These are phyloP conservation scores for Nothocercus julius DNA, from an alignment of 2,113 vertebrate genomes.

Conservation along the genomic window DNA sequence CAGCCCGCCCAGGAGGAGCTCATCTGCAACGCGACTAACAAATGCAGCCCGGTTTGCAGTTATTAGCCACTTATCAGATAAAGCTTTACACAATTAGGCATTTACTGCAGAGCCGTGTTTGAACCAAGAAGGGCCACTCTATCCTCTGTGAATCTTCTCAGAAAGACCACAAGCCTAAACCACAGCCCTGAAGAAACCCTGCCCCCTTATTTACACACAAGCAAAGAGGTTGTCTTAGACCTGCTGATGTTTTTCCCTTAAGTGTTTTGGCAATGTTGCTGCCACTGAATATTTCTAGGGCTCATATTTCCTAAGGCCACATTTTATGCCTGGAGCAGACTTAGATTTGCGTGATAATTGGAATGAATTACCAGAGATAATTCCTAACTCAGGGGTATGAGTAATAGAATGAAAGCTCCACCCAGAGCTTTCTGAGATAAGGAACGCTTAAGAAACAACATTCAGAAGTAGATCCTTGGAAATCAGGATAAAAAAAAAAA, in stretches of 20 bases:
- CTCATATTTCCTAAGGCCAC: fast-evolving
- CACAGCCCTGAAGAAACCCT: fast-evolving
- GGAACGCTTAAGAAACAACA: neutral
- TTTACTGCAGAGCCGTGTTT: neutral
- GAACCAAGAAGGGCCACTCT: fast-evolving
- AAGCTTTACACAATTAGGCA: neutral
- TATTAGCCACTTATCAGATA: fast-evolving
- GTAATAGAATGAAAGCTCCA: neutral
- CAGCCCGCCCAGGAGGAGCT: neutral
- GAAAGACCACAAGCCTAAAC: neutral
- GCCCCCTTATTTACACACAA: no score
- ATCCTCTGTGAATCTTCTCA: neutral
- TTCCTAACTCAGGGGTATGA: neutral
- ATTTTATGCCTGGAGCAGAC: neutral
- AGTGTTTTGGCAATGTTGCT: fast-evolving
- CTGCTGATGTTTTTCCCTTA: neutral
- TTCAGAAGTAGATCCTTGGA: fast-evolving
- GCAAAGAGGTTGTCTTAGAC: neutral
- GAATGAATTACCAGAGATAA: neutral
- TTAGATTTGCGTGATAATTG: neutral
- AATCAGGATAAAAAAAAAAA: neutral
- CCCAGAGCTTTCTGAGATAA: neutral
- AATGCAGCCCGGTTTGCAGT: neutral
- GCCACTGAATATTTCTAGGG: neutral
- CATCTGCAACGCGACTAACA: fast-evolving